Conservation (phyloP, 2,888 invertebrate species). For the Agrotis exclamationis region DNA sequence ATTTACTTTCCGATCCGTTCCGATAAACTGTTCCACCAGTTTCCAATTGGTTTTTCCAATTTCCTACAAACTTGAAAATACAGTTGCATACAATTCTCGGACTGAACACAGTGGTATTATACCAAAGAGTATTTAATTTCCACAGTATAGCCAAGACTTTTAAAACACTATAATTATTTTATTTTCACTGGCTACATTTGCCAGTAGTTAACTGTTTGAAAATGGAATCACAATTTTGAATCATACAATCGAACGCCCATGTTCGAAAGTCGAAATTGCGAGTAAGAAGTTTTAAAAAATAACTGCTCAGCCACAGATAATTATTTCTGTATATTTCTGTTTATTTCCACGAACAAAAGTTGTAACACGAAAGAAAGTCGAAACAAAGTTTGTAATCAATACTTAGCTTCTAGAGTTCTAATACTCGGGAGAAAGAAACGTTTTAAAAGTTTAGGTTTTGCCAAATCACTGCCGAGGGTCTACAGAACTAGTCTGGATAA, state of each 20-base stretch:
- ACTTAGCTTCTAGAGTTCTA: slow-evolving; percentile 58
- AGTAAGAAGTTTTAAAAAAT: background rate
- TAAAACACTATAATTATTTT: background rate
- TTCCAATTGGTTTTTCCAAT: slow-evolving; percentile 24
- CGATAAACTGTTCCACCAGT: slow-evolving; percentile 19
- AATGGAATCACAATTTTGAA: slow-evolving; percentile 1
- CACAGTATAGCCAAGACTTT: background rate
- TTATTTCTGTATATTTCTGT: slow-evolving; percentile 29
- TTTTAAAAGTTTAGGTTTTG: slow-evolving; percentile 61
- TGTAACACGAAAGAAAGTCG: slow-evolving; percentile 46
- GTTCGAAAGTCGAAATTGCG: slow-evolving; percentile 8
- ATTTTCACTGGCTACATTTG: background rate
- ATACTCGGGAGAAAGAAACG: slow-evolving; percentile 58
- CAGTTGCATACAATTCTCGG: background rate
- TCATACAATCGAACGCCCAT: background rate
- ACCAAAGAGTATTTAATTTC: slow-evolving; percentile 10
- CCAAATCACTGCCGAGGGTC: slow-evolving; percentile 47
- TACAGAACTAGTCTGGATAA: slow-evolving; percentile 2
- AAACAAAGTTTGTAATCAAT: slow-evolving; percentile 65
- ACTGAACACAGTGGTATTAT: slow-evolving; percentile 1
- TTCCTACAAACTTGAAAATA: slow-evolving; percentile 19
- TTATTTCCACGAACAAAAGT: slow-evolving; percentile 47
- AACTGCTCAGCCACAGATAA: background rate
- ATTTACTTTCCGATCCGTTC: slow-evolving; percentile 5
- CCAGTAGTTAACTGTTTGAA: slow-evolving; percentile 4